Conservation (phyloP, 2,797 vertebrate species). For the Phoebastria nigripes region DNA sequence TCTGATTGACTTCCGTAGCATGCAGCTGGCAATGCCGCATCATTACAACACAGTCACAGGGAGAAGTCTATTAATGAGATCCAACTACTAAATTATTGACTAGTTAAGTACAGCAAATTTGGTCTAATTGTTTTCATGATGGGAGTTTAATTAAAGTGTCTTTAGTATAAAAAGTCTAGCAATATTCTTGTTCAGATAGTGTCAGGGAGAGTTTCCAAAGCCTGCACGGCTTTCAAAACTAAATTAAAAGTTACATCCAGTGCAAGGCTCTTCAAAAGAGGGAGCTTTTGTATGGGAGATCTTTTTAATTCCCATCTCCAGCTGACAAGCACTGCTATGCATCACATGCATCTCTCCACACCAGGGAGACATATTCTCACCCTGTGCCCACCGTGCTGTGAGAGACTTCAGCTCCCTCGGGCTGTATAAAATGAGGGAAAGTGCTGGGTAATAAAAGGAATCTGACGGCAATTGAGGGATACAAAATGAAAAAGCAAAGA, state of each 20-base stretch:
- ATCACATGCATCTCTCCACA: not conserved
- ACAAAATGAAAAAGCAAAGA: not conserved
- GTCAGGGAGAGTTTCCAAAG: not conserved
- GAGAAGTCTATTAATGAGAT: conserved; percentile 73
- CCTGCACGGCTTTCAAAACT: not conserved
- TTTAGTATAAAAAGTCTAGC: conserved; percentile 38
- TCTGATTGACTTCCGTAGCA: conserved; percentile 42
- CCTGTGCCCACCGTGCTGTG: rapidly evolving
- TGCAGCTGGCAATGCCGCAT: conserved; percentile 4
- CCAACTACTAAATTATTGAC: conserved; percentile 72
- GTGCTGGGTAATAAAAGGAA: rapidly evolving
- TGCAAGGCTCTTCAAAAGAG: not conserved
- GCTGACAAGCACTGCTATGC: not conserved
- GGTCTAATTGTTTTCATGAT: conserved; percentile 70
- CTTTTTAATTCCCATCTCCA: not conserved
- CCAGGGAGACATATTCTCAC: not conserved
- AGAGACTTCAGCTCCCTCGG: not conserved
- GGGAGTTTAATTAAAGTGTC: conserved; percentile 73
- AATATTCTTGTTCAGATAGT: not conserved
- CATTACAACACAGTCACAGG: conserved; percentile 29
- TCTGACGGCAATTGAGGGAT: rapidly evolving
- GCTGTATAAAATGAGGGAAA: rapidly evolving
- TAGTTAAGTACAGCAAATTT: conserved; percentile 67
- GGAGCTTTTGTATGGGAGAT: not conserved
- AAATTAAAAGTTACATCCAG: not conserved